Evolutionary conservation across 2,797 vertebrate genomes (phyloP).

Genomic region (Hybognathus amarus): DNA sequence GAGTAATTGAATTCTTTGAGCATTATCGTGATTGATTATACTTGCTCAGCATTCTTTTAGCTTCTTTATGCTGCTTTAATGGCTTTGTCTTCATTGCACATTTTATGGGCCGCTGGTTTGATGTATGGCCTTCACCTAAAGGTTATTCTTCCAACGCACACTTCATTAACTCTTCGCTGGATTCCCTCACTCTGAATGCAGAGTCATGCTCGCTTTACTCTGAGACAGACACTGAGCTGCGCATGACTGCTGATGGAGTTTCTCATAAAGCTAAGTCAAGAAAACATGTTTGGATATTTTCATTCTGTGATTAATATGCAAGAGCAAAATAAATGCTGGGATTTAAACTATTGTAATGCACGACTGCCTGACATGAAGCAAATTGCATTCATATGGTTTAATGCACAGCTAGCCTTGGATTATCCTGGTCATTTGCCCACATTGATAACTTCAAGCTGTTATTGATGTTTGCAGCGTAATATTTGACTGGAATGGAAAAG

Average conservation of each 20-base stretch:
- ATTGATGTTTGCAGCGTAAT: background rate
- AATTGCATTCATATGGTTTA: background rate
- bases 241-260: background rate
- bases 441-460: background rate
- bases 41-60: conserved; percentile 73
- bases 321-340: background rate
- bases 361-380: background rate
- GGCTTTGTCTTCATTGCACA: conserved; percentile 74
- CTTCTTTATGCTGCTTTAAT: conserved; percentile 63
- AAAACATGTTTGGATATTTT: background rate
- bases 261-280: background rate
- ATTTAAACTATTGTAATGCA: background rate
- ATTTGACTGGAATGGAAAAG: background rate
- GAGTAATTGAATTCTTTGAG: conserved; percentile 68
- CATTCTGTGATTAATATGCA: background rate
- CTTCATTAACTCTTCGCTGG: conserved; percentile 74
- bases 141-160: conserved; percentile 75
- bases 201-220: conserved; percentile 47
- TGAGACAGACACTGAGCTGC: conserved; percentile 8
- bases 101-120: conserved; percentile 72
- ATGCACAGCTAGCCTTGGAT: background rate
- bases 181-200: conserved; percentile 44
- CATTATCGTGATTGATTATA: conserved; percentile 72
- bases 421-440: background rate
- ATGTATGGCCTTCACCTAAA: conserved; percentile 75